These are phyloP conservation scores for Caenorhabditis doughertyi DNA, from an alignment of 2,888 invertebrate species.

Conservation along the genomic window DNA sequence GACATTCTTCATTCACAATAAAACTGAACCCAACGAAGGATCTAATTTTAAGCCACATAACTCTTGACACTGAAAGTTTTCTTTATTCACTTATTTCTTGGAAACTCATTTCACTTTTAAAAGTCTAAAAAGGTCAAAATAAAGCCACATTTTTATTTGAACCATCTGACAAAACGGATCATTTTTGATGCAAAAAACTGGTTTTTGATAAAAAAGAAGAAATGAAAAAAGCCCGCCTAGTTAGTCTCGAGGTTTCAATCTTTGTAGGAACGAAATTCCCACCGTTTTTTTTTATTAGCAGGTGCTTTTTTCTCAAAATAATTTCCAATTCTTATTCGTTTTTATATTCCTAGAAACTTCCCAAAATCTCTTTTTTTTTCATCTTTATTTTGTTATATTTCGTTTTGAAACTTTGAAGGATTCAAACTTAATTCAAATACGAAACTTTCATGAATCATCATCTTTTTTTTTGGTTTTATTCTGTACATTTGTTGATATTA, in stretches of 20 bases:
- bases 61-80: no score
- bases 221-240: neutral
- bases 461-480: conserved; percentile 7
- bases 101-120: neutral
- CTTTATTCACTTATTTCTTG: no score
- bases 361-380: neutral
- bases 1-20: no score
- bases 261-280: neutral
- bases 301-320: neutral
- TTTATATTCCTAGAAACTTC: neutral
- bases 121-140: no score
- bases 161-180: neutral
- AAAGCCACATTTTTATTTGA: no score
- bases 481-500: conserved; percentile 27
- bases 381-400: neutral
- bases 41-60: no score
- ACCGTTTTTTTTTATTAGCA: neutral
- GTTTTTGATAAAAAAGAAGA: neutral
- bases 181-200: neutral
- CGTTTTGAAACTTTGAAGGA: neutral
- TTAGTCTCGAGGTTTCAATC: neutral
- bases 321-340: neutral
- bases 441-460: conserved; percentile 4
- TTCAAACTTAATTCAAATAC: conserved; percentile 1
- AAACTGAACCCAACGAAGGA: no score